phyloP scores from a whole-genome alignment of 2,113 vertebrate species.

The Mesoclemmys tuberculata region DNA sequence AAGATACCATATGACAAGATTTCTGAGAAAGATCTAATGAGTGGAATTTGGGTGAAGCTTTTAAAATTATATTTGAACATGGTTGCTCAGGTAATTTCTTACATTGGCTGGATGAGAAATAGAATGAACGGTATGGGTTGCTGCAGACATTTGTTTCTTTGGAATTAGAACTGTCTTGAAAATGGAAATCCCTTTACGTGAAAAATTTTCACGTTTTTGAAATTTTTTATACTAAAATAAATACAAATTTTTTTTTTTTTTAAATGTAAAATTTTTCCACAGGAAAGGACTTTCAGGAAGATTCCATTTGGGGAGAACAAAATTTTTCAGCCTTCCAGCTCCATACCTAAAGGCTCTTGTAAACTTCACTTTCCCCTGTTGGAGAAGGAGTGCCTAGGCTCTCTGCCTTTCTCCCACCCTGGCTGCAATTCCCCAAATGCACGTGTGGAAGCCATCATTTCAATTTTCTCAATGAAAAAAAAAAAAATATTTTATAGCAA shows the following conservation, averaged over 20 bases:
- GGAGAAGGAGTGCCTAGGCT: background rate
- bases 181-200: background rate
- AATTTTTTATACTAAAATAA: too few species aligned
- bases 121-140: background rate
- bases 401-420: background rate
- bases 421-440: background rate
- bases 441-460: background rate
- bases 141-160: background rate
- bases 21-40: background rate
- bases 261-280: background rate
- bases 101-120: background rate
- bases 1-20: background rate
- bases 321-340: background rate
- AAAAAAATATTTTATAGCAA: background rate
- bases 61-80: background rate
- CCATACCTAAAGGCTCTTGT: background rate
- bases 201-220: background rate
- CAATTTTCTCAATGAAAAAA: background rate
- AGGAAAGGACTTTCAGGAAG: background rate
- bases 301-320: background rate
- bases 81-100: background rate
- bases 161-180: background rate
- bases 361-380: background rate
- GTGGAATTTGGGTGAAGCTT: background rate
- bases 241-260: too few species aligned